Evolutionary conservation across 2,797 vertebrate genomes (phyloP).

Genomic region (Cichlasoma orientale): DNA sequence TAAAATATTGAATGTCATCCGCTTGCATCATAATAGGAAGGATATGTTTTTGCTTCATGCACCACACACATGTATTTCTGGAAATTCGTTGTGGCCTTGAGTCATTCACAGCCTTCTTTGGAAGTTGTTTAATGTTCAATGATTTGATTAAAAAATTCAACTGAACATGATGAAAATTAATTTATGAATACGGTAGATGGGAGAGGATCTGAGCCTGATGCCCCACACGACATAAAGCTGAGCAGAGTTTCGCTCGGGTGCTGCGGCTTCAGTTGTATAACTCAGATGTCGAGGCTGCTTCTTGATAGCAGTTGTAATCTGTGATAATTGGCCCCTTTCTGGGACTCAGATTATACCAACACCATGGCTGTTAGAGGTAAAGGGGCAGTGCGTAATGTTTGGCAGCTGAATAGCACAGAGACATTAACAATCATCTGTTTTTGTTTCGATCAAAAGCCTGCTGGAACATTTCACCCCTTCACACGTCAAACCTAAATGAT

Average conservation of each 20-base stretch:
- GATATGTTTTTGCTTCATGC: neutral
- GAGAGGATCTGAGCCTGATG: conserved; percentile 19
- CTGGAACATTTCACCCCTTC: conserved; percentile 1
- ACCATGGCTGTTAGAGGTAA: conserved; percentile 46
- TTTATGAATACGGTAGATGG: conserved; percentile 36
- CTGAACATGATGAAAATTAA: conserved; percentile 43
- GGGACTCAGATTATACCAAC: conserved; percentile 63
- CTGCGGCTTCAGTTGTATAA: conserved; percentile 51
- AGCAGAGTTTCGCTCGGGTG: conserved; percentile 57
- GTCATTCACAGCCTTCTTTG: neutral
- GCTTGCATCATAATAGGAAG: neutral
- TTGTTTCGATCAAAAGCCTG: neutral
- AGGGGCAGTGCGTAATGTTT: conserved; percentile 8
- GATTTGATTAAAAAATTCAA: conserved; percentile 40
- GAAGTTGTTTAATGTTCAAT: conserved; percentile 15
- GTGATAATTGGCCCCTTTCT: conserved; percentile 71
- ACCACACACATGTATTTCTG: neutral
- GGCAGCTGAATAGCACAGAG: conserved; percentile 1
- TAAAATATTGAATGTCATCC: neutral
- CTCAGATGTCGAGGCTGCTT: conserved; percentile 45
- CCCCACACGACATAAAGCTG: conserved; percentile 15
- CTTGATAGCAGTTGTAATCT: conserved; percentile 67
- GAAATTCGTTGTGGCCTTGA: neutral
- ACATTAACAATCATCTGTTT: neutral
- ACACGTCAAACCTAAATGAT: neutral